Percentiles rank a stretch among this genome's conserved stretches.
Conservation (phyloP, 2,888 invertebrate species). For the Eupithecia exiguata region DNA sequence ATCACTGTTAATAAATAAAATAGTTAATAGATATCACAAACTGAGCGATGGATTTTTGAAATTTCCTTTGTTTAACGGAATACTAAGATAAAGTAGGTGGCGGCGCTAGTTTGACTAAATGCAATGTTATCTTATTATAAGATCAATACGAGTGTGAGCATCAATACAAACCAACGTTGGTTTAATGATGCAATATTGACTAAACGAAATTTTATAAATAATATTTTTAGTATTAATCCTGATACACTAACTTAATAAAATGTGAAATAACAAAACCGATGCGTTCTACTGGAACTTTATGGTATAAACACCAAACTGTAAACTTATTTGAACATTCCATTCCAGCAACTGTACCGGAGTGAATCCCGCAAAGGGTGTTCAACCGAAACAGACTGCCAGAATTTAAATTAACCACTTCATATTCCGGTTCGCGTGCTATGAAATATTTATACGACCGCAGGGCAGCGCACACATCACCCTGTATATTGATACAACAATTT, state of each 20-base stretch:
- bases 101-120: no score
- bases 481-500: conserved; percentile 56
- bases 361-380: conserved; percentile 45
- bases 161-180: no score
- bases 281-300: neutral
- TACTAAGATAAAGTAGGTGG: no score
- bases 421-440: conserved; percentile 64
- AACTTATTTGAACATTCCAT: conserved; percentile 7
- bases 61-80: no score
- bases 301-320: neutral
- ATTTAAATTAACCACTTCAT: conserved; percentile 79
- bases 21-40: no score
- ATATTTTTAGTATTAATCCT: no score
- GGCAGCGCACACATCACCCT: conserved; percentile 52
- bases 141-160: no score
- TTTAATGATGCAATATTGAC: no score
- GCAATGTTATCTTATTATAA: no score
- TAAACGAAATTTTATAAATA: no score
- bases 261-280: neutral
- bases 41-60: no score
- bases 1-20: no score
- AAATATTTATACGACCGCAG: conserved; percentile 69
- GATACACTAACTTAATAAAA: neutral
- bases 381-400: conserved; percentile 62
- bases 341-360: conserved; percentile 24